Evolutionary conservation across 2,888 invertebrate species (phyloP), one percentile per base, ranked within the genome.

Genomic region (Dolomedes plantarius): DNA sequence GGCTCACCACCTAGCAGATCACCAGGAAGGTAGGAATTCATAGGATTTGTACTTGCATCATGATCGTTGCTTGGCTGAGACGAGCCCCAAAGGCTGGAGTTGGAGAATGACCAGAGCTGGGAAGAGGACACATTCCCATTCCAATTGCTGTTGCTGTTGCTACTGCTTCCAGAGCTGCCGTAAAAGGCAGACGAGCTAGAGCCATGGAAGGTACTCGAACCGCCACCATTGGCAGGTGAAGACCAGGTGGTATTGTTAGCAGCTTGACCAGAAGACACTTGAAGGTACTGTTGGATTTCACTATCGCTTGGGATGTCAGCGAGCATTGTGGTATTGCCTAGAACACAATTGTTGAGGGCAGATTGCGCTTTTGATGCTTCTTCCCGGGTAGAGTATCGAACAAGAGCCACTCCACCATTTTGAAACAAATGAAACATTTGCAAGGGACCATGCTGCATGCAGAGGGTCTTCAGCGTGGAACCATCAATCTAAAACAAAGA

Each of bases 281-380:
- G 82, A 27, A 97, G 93, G 90, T 97, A 94, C 90, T 95, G 94
- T 91, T 95, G 95, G 89, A 97, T 97, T 91, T 98, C 98, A 90
- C 94, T 94, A 91, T 98, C 98, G 86, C 94, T 95, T 81, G 97
- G 97, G 89, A 97, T 96, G 92, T 98, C 98, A 77, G 97, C 98
- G 92, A 97, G 94, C 91, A 98, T 98, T 89, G 98, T 97, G 86
- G 98, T 97, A 93, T 97, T 98, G 91, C 96, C 95, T 91, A 98
- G 93, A 90, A 97, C 96, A 93, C 98, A 98, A 92, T 97, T 97
- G 93, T 98, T 97, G 90, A 98, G 93, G 89, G 97, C 96, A 92
- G 96, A 96, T 93, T 98, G 98, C 90, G 98, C 98, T 94, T 98
- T 98, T 91, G 95, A 95, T 89, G 98, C 97, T 93, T 98, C 98